These are phyloP conservation scores for Ciconia maguari DNA, from an alignment of 2,113 vertebrate species.

Conservation along the genomic window DNA sequence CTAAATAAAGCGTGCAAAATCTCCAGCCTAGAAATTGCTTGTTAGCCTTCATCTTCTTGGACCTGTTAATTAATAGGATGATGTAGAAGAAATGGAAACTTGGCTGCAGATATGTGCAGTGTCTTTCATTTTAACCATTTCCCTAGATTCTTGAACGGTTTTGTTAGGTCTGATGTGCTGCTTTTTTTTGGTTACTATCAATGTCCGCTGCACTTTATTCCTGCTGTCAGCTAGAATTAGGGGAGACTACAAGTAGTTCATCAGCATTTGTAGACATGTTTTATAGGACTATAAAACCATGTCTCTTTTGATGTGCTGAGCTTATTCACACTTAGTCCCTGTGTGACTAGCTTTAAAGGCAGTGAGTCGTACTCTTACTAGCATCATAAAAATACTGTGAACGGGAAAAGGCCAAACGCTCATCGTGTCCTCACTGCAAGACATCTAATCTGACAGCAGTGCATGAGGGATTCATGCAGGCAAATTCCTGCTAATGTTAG, in stretches of 20 bases:
- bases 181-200: neutral
- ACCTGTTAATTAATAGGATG: neutral
- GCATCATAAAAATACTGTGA: neutral
- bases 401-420: constrained; percentile 23
- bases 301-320: neutral
- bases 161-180: neutral
- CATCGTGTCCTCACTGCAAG: neutral
- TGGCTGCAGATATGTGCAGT: accelerated
- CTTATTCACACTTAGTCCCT: neutral
- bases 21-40: neutral
- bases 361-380: neutral
- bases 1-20: neutral
- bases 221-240: neutral
- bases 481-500: neutral
- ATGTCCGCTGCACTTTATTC: neutral
- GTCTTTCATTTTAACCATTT: neutral
- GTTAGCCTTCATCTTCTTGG: neutral
- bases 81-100: neutral
- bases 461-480: constrained; percentile 6
- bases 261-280: neutral
- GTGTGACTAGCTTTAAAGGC: neutral
- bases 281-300: constrained; percentile 4
- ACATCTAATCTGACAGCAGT: constrained; percentile 4
- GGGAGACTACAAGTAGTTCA: neutral
- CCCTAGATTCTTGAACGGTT: neutral